Conservation (phyloP, 2,888 invertebrate species). For the Synanthedon formicaeformis region DNA sequence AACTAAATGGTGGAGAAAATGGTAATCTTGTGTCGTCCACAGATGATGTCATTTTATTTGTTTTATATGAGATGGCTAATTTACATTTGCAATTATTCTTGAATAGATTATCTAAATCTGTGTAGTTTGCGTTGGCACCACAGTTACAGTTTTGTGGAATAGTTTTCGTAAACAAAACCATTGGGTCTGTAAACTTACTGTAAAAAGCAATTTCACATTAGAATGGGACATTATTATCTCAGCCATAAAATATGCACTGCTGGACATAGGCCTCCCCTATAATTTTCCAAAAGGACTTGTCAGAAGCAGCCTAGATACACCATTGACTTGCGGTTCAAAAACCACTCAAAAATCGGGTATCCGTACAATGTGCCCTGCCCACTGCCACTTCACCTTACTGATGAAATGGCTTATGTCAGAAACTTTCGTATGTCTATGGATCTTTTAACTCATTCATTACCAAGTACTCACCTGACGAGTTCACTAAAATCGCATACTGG, state of each 20-base stretch:
- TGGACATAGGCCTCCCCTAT: too few species aligned
- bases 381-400: too few species aligned
- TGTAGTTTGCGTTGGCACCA: constrained; percentile 4
- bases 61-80: constrained; percentile 13
- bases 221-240: neutral
- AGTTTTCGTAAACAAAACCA: constrained; percentile 26
- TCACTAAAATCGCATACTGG: too few species aligned
- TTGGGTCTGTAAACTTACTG: constrained; percentile 35
- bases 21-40: constrained; percentile 9
- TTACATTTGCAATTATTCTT: constrained; percentile 36
- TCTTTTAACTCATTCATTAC: too few species aligned
- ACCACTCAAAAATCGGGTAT: too few species aligned
- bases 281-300: too few species aligned
- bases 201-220: constrained; percentile 11
- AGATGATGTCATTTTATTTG: constrained; percentile 8
- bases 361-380: too few species aligned
- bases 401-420: too few species aligned
- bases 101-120: constrained; percentile 16
- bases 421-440: too few species aligned
- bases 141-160: constrained; percentile 30
- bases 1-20: constrained; percentile 19
- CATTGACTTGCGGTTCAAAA: too few species aligned
- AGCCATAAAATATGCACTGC: neutral
- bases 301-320: too few species aligned
- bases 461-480: too few species aligned